These are phyloP conservation scores for Ophioderma brevispina DNA, from an alignment of 35 echinoderm and acorn worm genomes.

Conservation along the genomic window DNA sequence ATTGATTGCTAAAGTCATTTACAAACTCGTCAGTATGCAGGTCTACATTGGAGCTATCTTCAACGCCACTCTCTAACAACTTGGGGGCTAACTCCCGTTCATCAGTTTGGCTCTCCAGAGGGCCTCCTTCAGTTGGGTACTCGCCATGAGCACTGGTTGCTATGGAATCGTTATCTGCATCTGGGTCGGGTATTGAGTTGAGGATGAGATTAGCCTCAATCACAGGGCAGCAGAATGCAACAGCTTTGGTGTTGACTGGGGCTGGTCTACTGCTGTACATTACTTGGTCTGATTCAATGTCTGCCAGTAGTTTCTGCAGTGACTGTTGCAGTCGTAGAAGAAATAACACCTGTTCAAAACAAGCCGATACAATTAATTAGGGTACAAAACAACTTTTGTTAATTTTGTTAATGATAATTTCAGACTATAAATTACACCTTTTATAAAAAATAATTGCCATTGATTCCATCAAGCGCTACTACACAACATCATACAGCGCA, in stretches of 20 bases:
- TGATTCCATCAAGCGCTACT: no score
- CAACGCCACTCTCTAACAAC: not conserved
- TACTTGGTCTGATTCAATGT: conserved; percentile 83
- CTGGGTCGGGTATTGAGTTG: conserved; percentile 41
- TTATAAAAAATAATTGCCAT: no score
- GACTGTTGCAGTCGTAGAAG: conserved; percentile 87
- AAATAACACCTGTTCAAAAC: conserved; percentile 74
- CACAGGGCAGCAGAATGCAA: conserved; percentile 66
- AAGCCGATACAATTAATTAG: no score
- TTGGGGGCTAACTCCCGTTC: not conserved
- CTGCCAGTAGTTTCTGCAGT: conserved; percentile 52
- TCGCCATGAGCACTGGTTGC: conserved; percentile 4
- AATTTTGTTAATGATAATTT: no score
- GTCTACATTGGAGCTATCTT: not conserved
- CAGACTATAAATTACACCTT: no score
- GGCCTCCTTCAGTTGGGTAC: not conserved
- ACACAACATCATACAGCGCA: no score
- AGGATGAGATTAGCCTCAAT: conserved; percentile 60
- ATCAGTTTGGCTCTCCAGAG: not conserved
- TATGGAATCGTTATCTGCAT: conserved; percentile 13
- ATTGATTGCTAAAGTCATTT: not conserved
- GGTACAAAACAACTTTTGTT: no score
- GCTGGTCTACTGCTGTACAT: conserved; percentile 52
- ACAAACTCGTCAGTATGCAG: no score
- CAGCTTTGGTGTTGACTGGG: conserved; percentile 43